These are phyloP conservation scores for Drosophila pandora DNA, from an alignment of 1,140 invertebrate genomes.

Conservation along the genomic window DNA sequence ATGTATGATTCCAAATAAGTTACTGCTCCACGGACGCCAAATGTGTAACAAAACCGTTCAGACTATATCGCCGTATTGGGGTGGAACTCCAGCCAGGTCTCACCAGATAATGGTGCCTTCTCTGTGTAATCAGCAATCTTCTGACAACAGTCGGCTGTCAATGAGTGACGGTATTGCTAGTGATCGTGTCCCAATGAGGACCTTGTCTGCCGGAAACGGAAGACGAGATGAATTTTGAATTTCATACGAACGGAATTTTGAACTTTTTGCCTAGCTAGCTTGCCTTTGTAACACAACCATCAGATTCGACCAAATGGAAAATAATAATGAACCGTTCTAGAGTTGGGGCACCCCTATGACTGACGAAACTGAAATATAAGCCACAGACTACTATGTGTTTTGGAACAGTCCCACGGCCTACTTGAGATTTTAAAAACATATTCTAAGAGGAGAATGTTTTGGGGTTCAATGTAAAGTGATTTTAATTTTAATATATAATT, in stretches of 20 bases:
- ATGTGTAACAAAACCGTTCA: background rate
- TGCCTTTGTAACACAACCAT: background rate
- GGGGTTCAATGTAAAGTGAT: no score
- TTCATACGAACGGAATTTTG: constrained; percentile 5
- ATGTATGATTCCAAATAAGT: background rate
- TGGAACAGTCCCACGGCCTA: no score
- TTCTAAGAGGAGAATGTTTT: no score
- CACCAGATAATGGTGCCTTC: background rate
- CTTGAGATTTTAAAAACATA: no score
- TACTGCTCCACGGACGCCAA: background rate
- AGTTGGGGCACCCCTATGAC: background rate
- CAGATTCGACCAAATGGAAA: background rate
- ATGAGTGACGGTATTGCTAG: background rate
- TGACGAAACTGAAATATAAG: background rate
- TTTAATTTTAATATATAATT: background rate
- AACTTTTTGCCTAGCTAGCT: constrained; percentile 3
- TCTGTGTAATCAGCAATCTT: no score
- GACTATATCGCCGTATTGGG: background rate
- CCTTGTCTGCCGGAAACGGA: background rate
- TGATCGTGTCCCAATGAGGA: background rate
- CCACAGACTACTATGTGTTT: background rate
- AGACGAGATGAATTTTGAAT: constrained; percentile 1
- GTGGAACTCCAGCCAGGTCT: background rate
- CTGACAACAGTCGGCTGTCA: no score
- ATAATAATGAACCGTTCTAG: background rate